phyloP scores from a whole-genome alignment of 2,888 invertebrate species.

The Cancer borealis region DNA sequence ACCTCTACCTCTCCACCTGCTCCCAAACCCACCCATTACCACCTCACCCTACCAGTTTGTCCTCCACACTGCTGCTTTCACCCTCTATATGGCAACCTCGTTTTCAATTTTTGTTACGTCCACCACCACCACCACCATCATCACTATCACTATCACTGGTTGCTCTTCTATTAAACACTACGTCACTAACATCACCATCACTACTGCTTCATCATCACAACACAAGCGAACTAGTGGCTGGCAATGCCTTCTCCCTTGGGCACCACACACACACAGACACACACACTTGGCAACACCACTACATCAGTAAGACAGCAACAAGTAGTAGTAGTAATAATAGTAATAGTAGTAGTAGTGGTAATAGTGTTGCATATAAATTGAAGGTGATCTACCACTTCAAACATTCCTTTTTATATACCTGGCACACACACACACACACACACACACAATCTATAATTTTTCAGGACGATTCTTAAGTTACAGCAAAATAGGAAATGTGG shows the following conservation, averaged over 20 bases:
- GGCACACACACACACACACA: slow-evolving; percentile 21
- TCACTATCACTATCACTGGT: not conserved
- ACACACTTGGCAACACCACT: not conserved
- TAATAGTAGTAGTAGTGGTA: slow-evolving; percentile 12
- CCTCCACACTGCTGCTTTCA: not conserved
- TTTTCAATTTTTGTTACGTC: not conserved
- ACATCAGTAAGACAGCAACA: not conserved
- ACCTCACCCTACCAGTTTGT: not conserved
- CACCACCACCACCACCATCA: not conserved
- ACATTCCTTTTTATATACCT: not conserved
- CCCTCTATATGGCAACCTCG: not conserved
- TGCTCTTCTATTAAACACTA: not conserved
- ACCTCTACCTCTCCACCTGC: not conserved
- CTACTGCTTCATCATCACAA: not conserved
- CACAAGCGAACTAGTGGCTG: not conserved
- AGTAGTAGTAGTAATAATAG: slow-evolving; percentile 17
- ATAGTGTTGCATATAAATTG: not conserved
- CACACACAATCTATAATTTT: not conserved
- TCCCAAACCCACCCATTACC: not conserved
- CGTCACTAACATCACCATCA: not conserved
- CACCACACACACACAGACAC: slow-evolving; percentile 34
- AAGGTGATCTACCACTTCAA: not conserved
- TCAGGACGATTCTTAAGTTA: not conserved
- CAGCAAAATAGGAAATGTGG: slow-evolving; percentile 1
- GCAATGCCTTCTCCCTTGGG: not conserved